Base-by-base conservation (phyloP, 2,888 invertebrate species). In the Drosophila merina region DNA sequence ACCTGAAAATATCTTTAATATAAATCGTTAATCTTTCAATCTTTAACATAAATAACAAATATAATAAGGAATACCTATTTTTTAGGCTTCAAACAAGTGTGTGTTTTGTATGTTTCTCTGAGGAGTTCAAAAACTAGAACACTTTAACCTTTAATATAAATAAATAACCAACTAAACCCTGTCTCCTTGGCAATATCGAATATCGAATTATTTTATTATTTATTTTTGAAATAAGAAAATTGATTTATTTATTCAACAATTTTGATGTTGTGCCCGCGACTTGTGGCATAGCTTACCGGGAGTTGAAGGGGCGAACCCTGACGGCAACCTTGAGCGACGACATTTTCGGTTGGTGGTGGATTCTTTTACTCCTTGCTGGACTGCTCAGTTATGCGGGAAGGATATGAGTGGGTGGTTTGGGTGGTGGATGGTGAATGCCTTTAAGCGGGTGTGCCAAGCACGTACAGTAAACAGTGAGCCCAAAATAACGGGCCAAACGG, bases 281-380 rank as follows among this genome's bases (percentile, higher is more conserved):
- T 14, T 14, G 14, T 14, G 42, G 14, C 7, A 33, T 54, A 45
- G 67, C 92, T 90, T 91, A 97, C 97, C 97, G 96, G 93, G 96
- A 94, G 93, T 96, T 97, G 93, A 97, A 96, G 92, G 97, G 97
- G 91, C 97, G 95, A 92, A 97, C 96, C 93, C 97, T 94, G 86
- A 97, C 97, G 89, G 97, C 97, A 91, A 97, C 97, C 94, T 97
- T 97, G 89, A 97, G 96, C 88, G 97, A 97, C 90, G 97, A 97
- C 97, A 97, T 97, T 76, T 81, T 74, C 1, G 20, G 20, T 20
- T 20, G 73, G 76, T 74, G 74, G 81, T 83, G 71, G 57, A 56
- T 74, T 50, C 38, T 63, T 51, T 26, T 64, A 70, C 60, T 83
- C 75, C 73, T 67, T 31, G 28, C 28, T 60, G 50, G 33, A 33